Evolutionary conservation across 1,140 invertebrate genomes (phyloP).

Genomic region (Polyergus mexicanus): DNA sequence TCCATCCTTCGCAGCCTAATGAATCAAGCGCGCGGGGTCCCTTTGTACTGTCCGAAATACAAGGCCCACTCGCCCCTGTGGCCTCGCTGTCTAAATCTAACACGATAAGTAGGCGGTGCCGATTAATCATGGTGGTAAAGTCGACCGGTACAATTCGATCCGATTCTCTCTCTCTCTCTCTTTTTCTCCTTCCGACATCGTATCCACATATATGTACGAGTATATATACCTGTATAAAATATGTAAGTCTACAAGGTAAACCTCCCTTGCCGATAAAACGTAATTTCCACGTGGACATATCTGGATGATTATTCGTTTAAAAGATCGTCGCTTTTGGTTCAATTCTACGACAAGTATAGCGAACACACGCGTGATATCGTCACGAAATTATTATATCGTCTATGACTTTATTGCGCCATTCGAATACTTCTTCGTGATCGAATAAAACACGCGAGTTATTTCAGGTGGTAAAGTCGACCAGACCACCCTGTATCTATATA

Average conservation of each 20-base stretch:
- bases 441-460: constrained; percentile 38
- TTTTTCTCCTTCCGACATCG: constrained; percentile 15
- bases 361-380: neutral
- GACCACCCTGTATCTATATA: constrained; percentile 28
- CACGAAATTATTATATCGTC: neutral
- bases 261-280: neutral
- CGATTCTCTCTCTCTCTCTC: constrained; percentile 30
- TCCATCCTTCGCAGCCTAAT: constrained; percentile 69
- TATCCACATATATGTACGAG: constrained; percentile 22
- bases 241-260: constrained; percentile 61
- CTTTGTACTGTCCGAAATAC: constrained; percentile 74
- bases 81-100: constrained; percentile 75
- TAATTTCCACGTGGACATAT: neutral
- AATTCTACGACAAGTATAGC: neutral
- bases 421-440: neutral
- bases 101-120: constrained; percentile 79
- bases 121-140: constrained; percentile 78
- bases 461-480: constrained; percentile 13
- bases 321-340: neutral
- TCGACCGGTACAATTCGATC: constrained; percentile 65
- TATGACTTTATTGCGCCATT: neutral
- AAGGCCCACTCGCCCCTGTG: constrained; percentile 69
- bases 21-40: constrained; percentile 65
- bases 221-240: constrained; percentile 16
- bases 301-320: neutral